A percentile compares a stretch with the other conserved stretches of the same genome.
These are phyloP conservation scores for Raphicerus campestris DNA, from an alignment of 2,113 vertebrate genomes.

Conservation along the genomic window DNA sequence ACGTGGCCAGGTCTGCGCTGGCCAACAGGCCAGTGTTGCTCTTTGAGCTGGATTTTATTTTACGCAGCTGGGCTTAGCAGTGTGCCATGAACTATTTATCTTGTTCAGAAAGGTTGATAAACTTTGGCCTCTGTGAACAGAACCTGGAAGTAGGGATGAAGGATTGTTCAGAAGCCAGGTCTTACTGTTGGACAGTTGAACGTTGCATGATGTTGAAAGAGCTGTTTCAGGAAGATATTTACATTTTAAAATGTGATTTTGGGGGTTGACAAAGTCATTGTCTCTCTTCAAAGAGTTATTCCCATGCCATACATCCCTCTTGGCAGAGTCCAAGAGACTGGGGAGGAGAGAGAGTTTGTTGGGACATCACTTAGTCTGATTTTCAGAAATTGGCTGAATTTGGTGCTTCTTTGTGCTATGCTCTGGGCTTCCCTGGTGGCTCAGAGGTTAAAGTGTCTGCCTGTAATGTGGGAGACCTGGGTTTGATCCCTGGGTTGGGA, in stretches of 20 bases:
- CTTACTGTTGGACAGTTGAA: slow-evolving; percentile 69
- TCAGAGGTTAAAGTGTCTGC: too few species aligned
- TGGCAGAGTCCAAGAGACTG: slow-evolving; percentile 59
- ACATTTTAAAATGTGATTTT: slow-evolving; percentile 39
- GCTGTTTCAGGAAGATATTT: slow-evolving; percentile 69
- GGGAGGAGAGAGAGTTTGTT: slow-evolving; percentile 29
- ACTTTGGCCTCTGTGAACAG: slow-evolving; percentile 63
- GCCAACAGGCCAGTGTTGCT: background rate
- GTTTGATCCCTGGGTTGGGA: too few species aligned
- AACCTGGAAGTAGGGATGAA: slow-evolving; percentile 52
- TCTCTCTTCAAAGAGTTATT: slow-evolving; percentile 68
- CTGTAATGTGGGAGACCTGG: too few species aligned
- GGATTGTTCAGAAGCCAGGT: slow-evolving; percentile 66
- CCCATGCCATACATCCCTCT: slow-evolving; percentile 56
- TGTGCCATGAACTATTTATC: slow-evolving; percentile 54
- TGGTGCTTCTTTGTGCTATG: background rate
- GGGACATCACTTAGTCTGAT: background rate
- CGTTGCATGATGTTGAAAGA: slow-evolving; percentile 60
- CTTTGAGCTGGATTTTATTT: slow-evolving; percentile 48
- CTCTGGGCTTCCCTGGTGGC: background rate
- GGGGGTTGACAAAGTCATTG: slow-evolving; percentile 57
- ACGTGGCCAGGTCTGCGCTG: background rate
- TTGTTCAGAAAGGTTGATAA: slow-evolving; percentile 70
- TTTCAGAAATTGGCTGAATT: background rate
- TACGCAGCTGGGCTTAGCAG: background rate